Evolutionary conservation across 2,797 vertebrate genomes (phyloP).

Genomic region (Chiloscyllium punctatum): DNA sequence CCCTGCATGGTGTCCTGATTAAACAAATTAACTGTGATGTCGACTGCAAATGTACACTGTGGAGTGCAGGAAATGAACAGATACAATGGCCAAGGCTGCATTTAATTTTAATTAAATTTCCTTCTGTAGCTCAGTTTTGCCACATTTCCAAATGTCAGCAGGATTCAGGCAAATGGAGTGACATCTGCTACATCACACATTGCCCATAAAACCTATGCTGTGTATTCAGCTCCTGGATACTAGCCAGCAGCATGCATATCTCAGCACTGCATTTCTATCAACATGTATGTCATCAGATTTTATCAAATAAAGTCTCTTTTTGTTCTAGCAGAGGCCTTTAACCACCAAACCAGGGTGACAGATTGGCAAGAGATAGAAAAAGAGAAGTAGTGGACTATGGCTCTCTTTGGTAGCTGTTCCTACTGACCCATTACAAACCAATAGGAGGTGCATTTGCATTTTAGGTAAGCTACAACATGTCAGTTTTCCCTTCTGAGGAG

Average conservation of each 20-base stretch:
- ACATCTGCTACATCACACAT: conserved; percentile 84
- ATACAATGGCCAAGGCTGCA: conserved; percentile 73
- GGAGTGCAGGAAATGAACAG: conserved; percentile 63
- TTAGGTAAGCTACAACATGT: background rate
- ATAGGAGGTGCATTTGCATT: background rate
- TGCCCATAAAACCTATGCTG: conserved; percentile 78
- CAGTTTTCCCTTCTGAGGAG: background rate
- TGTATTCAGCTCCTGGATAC: conserved; percentile 69
- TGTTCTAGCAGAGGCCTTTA: background rate
- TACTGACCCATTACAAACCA: conserved; percentile 14
- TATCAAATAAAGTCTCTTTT: background rate
- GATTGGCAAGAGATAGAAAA: background rate
- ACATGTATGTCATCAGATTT: conserved; percentile 46
- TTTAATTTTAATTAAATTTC: conserved; percentile 92
- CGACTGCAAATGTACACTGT: conserved; percentile 64
- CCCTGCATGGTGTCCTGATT: conserved; percentile 74
- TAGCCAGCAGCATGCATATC: conserved; percentile 57
- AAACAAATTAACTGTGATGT: conserved; percentile 80
- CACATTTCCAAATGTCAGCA: conserved; percentile 91
- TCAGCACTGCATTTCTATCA: conserved; percentile 52
- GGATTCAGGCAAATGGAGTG: conserved; percentile 92
- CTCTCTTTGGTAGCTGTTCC: background rate
- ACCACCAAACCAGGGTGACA: background rate
- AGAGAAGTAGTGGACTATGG: background rate
- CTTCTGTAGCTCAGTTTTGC: conserved; percentile 79